phyloP scores from a whole-genome alignment of 2,113 vertebrate species.

The Arothron firmamentum region DNA sequence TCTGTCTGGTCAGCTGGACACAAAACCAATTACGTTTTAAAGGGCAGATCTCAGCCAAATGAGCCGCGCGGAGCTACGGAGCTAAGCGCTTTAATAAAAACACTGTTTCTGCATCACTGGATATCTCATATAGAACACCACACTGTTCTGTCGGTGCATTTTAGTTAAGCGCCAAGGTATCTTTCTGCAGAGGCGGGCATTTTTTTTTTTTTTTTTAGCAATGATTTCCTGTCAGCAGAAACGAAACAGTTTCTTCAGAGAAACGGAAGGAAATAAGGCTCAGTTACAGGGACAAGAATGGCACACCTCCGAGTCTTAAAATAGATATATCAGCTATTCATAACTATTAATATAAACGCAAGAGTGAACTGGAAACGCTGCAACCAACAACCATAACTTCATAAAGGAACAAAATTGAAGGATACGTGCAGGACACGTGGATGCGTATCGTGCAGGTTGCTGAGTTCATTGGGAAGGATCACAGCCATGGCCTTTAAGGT shows the following conservation, averaged over 20 bases:
- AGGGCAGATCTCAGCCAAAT: conserved; percentile 72
- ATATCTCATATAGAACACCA: conserved; percentile 22
- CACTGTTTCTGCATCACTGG: conserved; percentile 50
- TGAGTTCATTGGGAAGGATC: background rate
- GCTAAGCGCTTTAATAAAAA: conserved; percentile 57
- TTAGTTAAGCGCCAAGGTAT: background rate
- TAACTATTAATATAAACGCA: background rate
- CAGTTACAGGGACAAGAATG: background rate
- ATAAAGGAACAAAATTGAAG: background rate
- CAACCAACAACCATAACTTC: background rate
- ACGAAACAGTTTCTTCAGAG: conserved; percentile 21
- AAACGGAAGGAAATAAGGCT: conserved; percentile 14
- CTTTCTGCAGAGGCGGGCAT: conserved; percentile 40
- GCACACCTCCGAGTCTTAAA: background rate
- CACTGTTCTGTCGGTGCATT: background rate
- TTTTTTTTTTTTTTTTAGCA: conserved; percentile 37
- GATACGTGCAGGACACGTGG: background rate
- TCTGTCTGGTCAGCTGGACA: conserved; percentile 73
- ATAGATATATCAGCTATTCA: background rate
- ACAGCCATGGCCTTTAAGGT: conserved; percentile 1
- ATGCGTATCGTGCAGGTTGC: background rate
- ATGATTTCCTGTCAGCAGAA: conserved; percentile 62
- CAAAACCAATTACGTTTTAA: conserved; percentile 75
- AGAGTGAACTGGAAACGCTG: background rate
- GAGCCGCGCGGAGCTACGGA: conserved; percentile 55